Percentiles rank a stretch among this genome's conserved stretches.
phyloP scores from a whole-genome alignment of 2,113 vertebrate genomes.

The Carlito syrichta region DNA sequence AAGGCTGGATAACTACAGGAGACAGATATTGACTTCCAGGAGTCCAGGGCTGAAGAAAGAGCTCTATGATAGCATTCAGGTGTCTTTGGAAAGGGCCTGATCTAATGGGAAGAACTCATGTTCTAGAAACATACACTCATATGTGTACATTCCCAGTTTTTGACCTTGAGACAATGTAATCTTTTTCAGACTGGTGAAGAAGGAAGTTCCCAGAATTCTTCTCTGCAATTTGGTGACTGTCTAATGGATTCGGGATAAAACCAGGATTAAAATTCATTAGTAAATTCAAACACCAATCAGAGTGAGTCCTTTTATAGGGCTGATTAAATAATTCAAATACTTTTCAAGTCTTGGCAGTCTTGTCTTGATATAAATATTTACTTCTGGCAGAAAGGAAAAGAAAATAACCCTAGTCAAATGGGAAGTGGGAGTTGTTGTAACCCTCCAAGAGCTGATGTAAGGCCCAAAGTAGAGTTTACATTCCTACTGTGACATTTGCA shows the following conservation, averaged over 20 bases:
- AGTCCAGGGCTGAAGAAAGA: neutral
- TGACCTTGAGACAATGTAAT: neutral
- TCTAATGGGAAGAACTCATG: neutral
- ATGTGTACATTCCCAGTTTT: neutral
- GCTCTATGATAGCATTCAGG: neutral
- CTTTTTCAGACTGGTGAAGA: conserved; percentile 16
- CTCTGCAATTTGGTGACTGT: conserved; percentile 14
- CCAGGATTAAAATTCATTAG: conserved; percentile 63
- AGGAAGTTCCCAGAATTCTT: neutral
- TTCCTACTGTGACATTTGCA: conserved; percentile 55
- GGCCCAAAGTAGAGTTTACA: conserved; percentile 49
- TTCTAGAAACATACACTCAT: neutral
- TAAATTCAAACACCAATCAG: conserved; percentile 53
- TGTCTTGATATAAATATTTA: conserved; percentile 72
- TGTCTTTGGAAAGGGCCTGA: neutral
- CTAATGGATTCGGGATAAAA: conserved; percentile 60
- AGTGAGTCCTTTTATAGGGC: conserved; percentile 42
- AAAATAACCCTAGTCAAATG: conserved; percentile 54
- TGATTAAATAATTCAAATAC: conserved; percentile 67
- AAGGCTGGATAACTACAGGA: neutral
- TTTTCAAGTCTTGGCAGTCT: conserved; percentile 60
- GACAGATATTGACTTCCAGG: no score
- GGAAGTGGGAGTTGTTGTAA: conserved; percentile 26
- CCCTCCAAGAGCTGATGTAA: conserved; percentile 59
- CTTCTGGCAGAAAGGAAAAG: conserved; percentile 58